Base-by-base conservation (phyloP, 2,888 invertebrate species). In the Mythimna vitellina region DNA sequence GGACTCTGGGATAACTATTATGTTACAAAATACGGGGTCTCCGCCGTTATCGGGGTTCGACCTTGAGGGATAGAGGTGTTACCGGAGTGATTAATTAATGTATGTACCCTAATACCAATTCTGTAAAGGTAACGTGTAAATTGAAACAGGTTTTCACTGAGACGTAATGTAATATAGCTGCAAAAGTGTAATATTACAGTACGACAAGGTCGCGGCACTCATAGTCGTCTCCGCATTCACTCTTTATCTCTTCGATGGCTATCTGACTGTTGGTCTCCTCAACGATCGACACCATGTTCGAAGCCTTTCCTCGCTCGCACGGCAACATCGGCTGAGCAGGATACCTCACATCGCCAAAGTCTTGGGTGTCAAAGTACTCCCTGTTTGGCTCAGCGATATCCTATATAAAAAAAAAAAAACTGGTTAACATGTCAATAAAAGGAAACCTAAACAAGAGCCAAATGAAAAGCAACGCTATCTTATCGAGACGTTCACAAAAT, bases 221-320 rank as follows among this genome's bases (percentile, higher is more conserved):
- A 65, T 81, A 85, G n/a, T 89, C 88, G 10, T 89, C 87, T 46
- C 78, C 86, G 25, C 70, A 70, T 22, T 92, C 92, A 79, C 85
- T 85, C 71, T 87, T 87, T 51, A 89, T 75, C 62, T 94, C 93
- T 57, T 93, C 94, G 32, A 93, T 90, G 49, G 91, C 93, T 58
- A 95, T 76, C 80, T 95, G 93, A 81, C 95, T 95, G 78, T 82
- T 90, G 51, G 94, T 94, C 84, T 95, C 95, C 76, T 96, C 95
- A 3, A 90, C 84, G 29, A 96, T 90, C 1, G 90, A 83, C 60
- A 88, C 84, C 80, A 95, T 89, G 65, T 86, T 86, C 42, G 81
- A 73, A 49, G 29, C 51, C 72, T 80, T 71, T 60, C 80, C 72
- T 74, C 80, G 82, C 56, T 89, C 86, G 78, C 85, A 78, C 20